phyloP scores from a whole-genome alignment of 2,797 vertebrate species.

The Gymnocypris eckloni region DNA sequence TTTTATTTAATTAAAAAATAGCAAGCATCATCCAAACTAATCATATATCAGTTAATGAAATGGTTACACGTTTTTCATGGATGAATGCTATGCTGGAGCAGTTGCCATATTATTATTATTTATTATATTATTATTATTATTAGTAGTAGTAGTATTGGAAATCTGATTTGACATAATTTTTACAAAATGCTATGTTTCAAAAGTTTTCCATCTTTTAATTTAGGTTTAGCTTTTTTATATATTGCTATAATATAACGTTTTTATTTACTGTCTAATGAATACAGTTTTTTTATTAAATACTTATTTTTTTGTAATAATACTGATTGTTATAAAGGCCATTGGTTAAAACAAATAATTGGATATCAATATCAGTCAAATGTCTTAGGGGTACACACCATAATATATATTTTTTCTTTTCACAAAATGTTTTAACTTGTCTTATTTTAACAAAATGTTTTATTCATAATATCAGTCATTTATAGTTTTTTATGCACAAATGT shows the following conservation, averaged over 20 bases:
- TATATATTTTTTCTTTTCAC: no score
- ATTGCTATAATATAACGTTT: neutral
- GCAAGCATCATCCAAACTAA: neutral
- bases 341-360: neutral
- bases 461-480: no score
- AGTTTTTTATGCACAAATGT: conserved; percentile 2
- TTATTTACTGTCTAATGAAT: neutral
- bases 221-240: no score
- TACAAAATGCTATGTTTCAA: neutral
- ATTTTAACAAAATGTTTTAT: no score
- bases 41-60: neutral
- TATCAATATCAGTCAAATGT: neutral
- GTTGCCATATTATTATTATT: neutral
- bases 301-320: no score
- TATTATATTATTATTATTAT: neutral
- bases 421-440: no score
- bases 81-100: neutral
- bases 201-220: neutral
- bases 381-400: neutral
- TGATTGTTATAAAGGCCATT: neutral
- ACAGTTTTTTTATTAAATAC: neutral
- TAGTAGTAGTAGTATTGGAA: neutral
- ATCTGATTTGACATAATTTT: neutral
- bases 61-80: neutral
- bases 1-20: neutral